Percentiles rank a stretch among this genome's conserved stretches.
phyloP scores from a whole-genome alignment of 2,888 invertebrate species.

The Harpagoxenus sublaevis region DNA sequence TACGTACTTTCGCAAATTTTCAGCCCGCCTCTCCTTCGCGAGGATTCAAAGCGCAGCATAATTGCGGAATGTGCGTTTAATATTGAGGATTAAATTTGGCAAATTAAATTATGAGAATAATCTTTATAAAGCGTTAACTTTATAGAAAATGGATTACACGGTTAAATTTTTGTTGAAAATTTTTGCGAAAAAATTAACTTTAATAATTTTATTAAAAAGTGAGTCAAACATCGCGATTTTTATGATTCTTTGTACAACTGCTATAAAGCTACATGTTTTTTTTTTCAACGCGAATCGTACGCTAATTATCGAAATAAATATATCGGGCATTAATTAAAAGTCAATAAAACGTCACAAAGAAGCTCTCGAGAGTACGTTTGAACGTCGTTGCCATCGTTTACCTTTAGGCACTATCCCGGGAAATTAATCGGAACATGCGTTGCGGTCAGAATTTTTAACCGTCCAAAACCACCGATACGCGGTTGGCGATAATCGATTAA shows the following conservation, averaged over 20 bases:
- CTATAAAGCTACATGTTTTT: not conserved
- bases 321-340: constrained; percentile 35
- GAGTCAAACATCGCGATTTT: not conserved
- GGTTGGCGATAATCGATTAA: constrained; percentile 51
- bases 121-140: not conserved
- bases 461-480: constrained; percentile 25
- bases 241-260: not conserved
- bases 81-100: constrained; percentile 3
- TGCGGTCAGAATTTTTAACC: constrained; percentile 48
- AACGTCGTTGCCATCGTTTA: not conserved
- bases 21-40: not conserved
- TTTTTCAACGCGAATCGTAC: not conserved
- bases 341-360: constrained; percentile 13
- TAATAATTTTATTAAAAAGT: not conserved
- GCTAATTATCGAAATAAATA: not conserved
- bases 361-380: not conserved
- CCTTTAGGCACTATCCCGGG: not conserved
- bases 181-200: not conserved
- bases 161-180: not conserved
- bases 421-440: constrained; percentile 47
- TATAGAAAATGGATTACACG: not conserved
- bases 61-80: not conserved
- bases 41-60: not conserved
- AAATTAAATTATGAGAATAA: not conserved
- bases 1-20: constrained; percentile 23